Evolutionary conservation across 2,888 invertebrate species (phyloP), one percentile per base, ranked within the genome.

Genomic region (Eupithecia insigniata): DNA sequence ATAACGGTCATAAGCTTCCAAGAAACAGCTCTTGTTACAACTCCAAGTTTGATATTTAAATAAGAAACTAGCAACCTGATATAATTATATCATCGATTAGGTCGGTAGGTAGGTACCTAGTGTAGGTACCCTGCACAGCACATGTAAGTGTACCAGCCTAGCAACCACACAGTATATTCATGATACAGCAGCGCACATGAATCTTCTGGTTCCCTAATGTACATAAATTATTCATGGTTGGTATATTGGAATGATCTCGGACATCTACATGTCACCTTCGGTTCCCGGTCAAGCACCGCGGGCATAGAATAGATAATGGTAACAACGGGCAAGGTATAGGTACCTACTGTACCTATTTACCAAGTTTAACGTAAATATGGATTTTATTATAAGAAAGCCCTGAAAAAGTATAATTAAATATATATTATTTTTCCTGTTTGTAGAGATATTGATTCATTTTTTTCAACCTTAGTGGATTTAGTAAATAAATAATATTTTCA

Each of bases 221-320:
- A 34, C 18, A 55, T n/a, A n/a, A n/a, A n/a, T 62, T 58, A 70
- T 66, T 66, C 60, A 70, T 62, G 62, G 64, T 72, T 62, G 62
- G 64, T 72, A 68, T 75, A 30, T 36, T 67, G 67, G 61, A 72
- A 69, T 75, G 28, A 62, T 32, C 67, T 26, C 26, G 51, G 16
- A 5, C 65, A 89, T 89, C 81, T 84, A 78, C 86, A 88, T 86
- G 87, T 90, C 89, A 90, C 90, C 91, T 90, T 90, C 88, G 84
- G 75, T 84, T 83, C 82, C 79, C 80, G 86, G 85, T 84, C 84
- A 80, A 75, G 76, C 70, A 79, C 85, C 71, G 71, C 32, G 34
- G 30, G 0, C n/a, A 51, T 5, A 26, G 51, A 51, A 51, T 26
- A 26, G 3, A 26, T 39, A n/a, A n/a, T n/a, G n/a, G n/a, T n/a